Evolutionary conservation across 1,140 invertebrate genomes (phyloP).

Genomic region (Lanistes nyassanus): DNA sequence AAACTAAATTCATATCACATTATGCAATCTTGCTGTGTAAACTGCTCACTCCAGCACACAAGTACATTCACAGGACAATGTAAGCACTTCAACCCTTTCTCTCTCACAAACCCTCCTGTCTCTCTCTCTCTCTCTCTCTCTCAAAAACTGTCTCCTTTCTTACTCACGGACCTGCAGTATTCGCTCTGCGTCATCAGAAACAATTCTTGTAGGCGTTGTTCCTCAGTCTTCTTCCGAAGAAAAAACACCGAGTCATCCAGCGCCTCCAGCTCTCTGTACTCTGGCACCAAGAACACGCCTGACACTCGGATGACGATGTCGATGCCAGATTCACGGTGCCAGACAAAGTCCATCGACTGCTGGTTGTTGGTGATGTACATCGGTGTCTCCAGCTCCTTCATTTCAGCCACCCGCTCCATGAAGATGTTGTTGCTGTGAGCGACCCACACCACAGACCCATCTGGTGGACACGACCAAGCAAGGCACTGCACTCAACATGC

Average conservation of each 20-base stretch:
- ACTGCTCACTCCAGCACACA: too few species aligned
- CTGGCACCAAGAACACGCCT: slow-evolving; percentile 48
- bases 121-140: not conserved
- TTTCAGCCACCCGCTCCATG: slow-evolving; percentile 45
- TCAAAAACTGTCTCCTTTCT: not conserved
- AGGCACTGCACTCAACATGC: slow-evolving; percentile 11
- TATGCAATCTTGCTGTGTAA: too few species aligned
- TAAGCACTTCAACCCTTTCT: too few species aligned
- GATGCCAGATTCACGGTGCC: slow-evolving; percentile 51
- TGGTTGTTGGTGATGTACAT: slow-evolving; percentile 57
- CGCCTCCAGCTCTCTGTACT: slow-evolving; percentile 53
- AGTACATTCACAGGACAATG: too few species aligned
- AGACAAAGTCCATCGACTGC: slow-evolving; percentile 52
- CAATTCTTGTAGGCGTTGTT: slow-evolving; percentile 24
- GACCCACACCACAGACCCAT: slow-evolving; percentile 32
- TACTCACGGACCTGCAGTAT: slow-evolving; percentile 28
- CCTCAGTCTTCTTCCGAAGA: slow-evolving; percentile 14
- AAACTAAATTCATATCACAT: too few species aligned
- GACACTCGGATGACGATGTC: slow-evolving; percentile 52
- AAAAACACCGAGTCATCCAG: slow-evolving; percentile 48
- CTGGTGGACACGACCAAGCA: slow-evolving; percentile 26
- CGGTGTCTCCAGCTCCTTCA: slow-evolving; percentile 45
- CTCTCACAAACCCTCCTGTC: not conserved
- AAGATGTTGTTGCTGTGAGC: slow-evolving; percentile 50
- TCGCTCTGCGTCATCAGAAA: slow-evolving; percentile 24